Base-by-base conservation (phyloP, 2,797 vertebrate genomes). In the Gymnopithys bicolor region DNA sequence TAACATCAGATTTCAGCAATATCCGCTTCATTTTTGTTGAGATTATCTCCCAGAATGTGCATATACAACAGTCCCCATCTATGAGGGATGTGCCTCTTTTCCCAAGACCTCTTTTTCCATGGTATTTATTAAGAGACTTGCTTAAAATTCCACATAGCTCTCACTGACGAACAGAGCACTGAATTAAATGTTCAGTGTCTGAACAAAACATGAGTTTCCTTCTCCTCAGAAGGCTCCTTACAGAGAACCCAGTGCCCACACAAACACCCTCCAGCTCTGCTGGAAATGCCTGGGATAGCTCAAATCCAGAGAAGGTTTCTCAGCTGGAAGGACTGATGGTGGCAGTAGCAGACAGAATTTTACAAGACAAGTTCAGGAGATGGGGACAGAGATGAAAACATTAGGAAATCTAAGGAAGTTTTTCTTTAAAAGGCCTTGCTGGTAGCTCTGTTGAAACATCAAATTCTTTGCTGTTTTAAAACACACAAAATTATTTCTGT, bases 331-430 rank as follows among this genome's bases (percentile, higher is more conserved):
- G 79, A 91, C 92, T 87, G 71, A 85, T 17, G 87, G 89, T 92
- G 92, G 95, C 94, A 96, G 90, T 4, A 96, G 89, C 53, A 95
- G 46, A 67, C 78, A 93, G 67, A 73, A 53, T 70, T 87, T 80
- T 22, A 70, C 55, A 66, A 52, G 37, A 48, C 11, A 49, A 73
- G 37, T 49, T 84, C 74, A 60, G 74, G 63, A 88, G 27, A 52
- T 8, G 10, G 67, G 32, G 37, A 77, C 0, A 68, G 53, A 55
- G 32, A 79, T 17, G 23, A 74, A 69, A 73, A 71, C 56, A 62
- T 5, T 1, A 24, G 39, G 60, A 74, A 93, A 67, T 55, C 14
- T 76, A 28, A 30, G 46, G 30, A 78, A 79, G 69, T 24, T 68
- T 63, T 41, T 19, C 70, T 84, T 88, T 46, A 59, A 52, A 94